These are phyloP conservation scores for Noturus placidus DNA, from an alignment of 2,113 vertebrate species.

Conservation along the genomic window DNA sequence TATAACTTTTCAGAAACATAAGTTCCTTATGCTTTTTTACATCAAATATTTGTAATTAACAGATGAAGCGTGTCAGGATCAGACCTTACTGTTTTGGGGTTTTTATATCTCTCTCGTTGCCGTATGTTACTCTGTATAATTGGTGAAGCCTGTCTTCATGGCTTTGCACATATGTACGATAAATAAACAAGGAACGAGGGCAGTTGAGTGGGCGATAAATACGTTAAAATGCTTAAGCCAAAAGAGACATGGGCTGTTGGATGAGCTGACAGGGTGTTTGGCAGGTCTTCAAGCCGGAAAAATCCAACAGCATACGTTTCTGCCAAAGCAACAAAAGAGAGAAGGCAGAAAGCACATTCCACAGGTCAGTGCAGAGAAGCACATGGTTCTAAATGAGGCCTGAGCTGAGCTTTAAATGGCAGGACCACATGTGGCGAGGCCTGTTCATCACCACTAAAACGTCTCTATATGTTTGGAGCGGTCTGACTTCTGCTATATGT, in stretches of 20 bases:
- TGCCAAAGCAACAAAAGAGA: constrained; percentile 39
- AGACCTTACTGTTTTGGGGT: constrained; percentile 42
- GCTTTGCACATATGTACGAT: constrained; percentile 30
- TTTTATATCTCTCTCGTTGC: constrained; percentile 18
- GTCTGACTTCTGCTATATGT: constrained; percentile 43
- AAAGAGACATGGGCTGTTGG: constrained; percentile 45
- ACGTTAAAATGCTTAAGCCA: constrained; percentile 48
- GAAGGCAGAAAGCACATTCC: constrained; percentile 48
- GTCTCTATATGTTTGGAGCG: constrained; percentile 42
- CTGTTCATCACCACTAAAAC: constrained; percentile 29
- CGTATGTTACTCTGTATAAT: constrained; percentile 14
- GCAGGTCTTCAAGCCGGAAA: constrained; percentile 36
- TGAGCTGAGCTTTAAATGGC: constrained; percentile 38
- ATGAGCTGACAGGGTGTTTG: constrained; percentile 48
- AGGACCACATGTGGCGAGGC: constrained; percentile 39
- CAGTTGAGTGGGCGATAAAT: constrained; percentile 34
- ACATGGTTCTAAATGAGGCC: constrained; percentile 46
- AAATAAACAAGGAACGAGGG: constrained; percentile 45
- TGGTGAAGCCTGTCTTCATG: constrained; percentile 39
- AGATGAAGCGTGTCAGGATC: constrained; percentile 40
- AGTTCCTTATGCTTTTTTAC: background rate
- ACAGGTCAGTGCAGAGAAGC: constrained; percentile 38
- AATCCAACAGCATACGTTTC: constrained; percentile 16
- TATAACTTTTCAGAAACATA: background rate
- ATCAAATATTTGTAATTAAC: constrained; percentile 43